Percentiles rank a stretch among this genome's conserved stretches.
Conservation (phyloP, 2,888 invertebrate species). For the Scaptomyza tumidula region DNA sequence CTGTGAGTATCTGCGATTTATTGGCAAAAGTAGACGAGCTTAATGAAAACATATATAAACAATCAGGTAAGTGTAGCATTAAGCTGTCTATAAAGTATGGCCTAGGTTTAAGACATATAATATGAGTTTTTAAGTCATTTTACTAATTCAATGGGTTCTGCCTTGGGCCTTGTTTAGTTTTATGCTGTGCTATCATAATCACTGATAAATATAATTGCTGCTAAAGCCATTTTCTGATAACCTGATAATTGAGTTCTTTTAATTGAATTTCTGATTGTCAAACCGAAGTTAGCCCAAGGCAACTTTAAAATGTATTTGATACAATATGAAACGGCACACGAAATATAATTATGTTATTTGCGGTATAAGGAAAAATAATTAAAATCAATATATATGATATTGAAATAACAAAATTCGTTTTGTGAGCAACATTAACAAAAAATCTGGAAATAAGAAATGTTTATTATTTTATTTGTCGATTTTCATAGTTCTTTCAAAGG, state of each 20-base stretch:
- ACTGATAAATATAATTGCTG: background rate
- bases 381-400: background rate
- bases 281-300: background rate
- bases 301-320: background rate
- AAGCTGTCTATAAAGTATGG: background rate
- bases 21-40: background rate
- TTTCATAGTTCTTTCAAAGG: too few species aligned
- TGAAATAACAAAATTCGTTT: too few species aligned
- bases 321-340: too few species aligned
- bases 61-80: conserved; percentile 29
- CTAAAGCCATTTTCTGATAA: background rate
- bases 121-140: too few species aligned
- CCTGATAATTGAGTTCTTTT: background rate
- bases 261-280: conserved; percentile 5
- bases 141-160: background rate
- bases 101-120: background rate
- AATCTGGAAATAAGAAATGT: too few species aligned
- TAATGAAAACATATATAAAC: background rate
- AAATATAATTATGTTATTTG: too few species aligned
- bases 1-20: background rate
- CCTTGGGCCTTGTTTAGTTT: background rate
- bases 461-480: too few species aligned
- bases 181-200: background rate
- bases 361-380: too few species aligned
- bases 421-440: too few species aligned